Conservation (phyloP, 2,888 invertebrate species). For the Petrolisthes cinctipes region DNA sequence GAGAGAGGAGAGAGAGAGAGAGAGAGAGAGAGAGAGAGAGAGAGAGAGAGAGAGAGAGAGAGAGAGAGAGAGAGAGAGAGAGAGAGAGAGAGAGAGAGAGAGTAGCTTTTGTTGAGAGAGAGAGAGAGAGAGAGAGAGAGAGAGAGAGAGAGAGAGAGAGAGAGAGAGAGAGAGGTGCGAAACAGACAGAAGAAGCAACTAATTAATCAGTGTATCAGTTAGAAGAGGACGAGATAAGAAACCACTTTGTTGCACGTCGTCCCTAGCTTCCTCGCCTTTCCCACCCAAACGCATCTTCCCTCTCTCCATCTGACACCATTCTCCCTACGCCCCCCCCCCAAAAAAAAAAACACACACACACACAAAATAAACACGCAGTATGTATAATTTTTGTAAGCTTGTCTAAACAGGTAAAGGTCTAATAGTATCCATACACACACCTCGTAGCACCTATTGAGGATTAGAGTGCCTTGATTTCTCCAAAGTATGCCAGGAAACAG, state of each 20-base stretch:
- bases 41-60: background rate
- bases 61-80: slow-evolving; percentile 23
- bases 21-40: slow-evolving; percentile 13
- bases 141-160: slow-evolving; percentile 1
- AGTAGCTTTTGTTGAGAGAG: background rate
- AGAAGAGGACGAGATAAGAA: background rate
- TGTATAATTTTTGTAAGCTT: too few species aligned
- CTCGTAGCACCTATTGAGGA: too few species aligned
- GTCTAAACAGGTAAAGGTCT: too few species aligned
- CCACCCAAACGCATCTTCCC: background rate
- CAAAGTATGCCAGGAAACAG: too few species aligned
- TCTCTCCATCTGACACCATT: background rate
- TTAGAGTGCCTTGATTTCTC: too few species aligned
- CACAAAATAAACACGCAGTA: too few species aligned
- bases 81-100: background rate
- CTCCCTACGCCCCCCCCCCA: too few species aligned
- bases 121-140: background rate
- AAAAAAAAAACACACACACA: too few species aligned
- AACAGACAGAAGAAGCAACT: background rate
- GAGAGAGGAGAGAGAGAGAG: slow-evolving; percentile 2
- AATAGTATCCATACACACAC: too few species aligned
- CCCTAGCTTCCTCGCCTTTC: background rate
- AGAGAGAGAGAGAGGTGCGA: background rate
- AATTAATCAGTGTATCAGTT: background rate
- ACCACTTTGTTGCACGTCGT: background rate